These are phyloP conservation scores for Eupsittula cactorum DNA, from an alignment of 2,113 vertebrate species.

Conservation along the genomic window DNA sequence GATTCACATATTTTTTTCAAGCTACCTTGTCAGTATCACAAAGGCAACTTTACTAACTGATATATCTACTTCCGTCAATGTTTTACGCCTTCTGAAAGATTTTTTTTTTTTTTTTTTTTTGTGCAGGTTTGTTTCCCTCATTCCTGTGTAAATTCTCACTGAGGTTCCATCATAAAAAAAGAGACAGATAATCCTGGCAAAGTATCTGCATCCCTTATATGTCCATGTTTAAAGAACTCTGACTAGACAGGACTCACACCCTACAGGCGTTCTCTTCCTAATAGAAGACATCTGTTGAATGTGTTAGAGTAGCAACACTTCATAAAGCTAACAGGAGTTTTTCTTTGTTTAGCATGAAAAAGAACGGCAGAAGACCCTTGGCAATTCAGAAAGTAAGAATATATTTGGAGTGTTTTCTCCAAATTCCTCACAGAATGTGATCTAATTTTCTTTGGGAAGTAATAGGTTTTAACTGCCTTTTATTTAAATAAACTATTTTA, in stretches of 20 bases:
- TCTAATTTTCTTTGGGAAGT: background rate
- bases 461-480: background rate
- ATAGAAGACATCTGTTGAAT: slow-evolving; percentile 27
- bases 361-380: background rate
- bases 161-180: background rate
- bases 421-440: background rate
- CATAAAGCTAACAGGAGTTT: background rate
- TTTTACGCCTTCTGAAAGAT: background rate
- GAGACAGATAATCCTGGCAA: background rate
- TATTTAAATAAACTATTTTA: background rate
- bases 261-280: background rate
- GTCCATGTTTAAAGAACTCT: slow-evolving; percentile 22
- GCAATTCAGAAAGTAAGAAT: background rate
- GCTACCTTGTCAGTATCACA: background rate
- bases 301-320: background rate
- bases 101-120: background rate
- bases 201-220: slow-evolving; percentile 7
- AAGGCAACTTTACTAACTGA: background rate
- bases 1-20: background rate
- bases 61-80: background rate
- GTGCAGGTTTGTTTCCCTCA: background rate
- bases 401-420: background rate
- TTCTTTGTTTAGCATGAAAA: background rate
- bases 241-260: background rate
- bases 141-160: background rate